Evolutionary conservation across 2,888 invertebrate genomes (phyloP).

Genomic region (Liodrosophila aerea): DNA sequence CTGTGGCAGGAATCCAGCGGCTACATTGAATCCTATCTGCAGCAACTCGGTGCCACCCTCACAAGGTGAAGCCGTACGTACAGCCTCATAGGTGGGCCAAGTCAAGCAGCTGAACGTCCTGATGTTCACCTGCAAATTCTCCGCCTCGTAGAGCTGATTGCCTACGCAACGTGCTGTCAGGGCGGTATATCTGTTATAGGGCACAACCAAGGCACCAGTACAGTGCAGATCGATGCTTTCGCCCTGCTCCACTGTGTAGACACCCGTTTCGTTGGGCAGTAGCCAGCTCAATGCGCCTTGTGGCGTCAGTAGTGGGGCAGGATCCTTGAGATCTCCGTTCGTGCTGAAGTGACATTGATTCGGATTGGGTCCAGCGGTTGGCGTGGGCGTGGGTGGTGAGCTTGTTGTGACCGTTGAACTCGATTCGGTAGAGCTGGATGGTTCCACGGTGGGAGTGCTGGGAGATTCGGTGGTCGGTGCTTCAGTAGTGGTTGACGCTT

Average conservation of each 20-base stretch:
- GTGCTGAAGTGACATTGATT: slow-evolving; percentile 62
- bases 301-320: slow-evolving; percentile 85
- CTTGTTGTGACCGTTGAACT: slow-evolving; percentile 21
- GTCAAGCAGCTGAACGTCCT: slow-evolving; percentile 74
- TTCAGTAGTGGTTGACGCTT: not conserved
- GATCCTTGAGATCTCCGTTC: slow-evolving; percentile 80
- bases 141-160: slow-evolving; percentile 65
- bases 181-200: slow-evolving; percentile 56
- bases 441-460: slow-evolving; percentile 4
- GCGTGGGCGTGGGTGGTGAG: slow-evolving; percentile 8
- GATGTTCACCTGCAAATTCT: slow-evolving; percentile 63
- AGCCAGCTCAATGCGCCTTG: slow-evolving; percentile 76
- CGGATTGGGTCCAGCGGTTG: slow-evolving; percentile 28
- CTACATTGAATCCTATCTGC: slow-evolving; percentile 81
- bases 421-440: slow-evolving; percentile 13
- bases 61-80: slow-evolving; percentile 68
- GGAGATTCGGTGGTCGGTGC: slow-evolving; percentile 2
- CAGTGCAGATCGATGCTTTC: slow-evolving; percentile 78
- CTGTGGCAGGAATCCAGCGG: slow-evolving; percentile 73
- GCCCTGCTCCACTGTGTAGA: slow-evolving; percentile 62
- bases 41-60: slow-evolving; percentile 73
- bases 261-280: slow-evolving; percentile 65
- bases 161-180: slow-evolving; percentile 73
- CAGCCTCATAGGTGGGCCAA: slow-evolving; percentile 74
- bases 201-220: slow-evolving; percentile 49